A percentile compares a stretch with the other conserved stretches of the same genome.
These are phyloP conservation scores for Aurelia aurita complex sp. Pacific DNA, from an alignment of 30 jellyfish, hydroid and myxozoan species.

Conservation along the genomic window DNA sequence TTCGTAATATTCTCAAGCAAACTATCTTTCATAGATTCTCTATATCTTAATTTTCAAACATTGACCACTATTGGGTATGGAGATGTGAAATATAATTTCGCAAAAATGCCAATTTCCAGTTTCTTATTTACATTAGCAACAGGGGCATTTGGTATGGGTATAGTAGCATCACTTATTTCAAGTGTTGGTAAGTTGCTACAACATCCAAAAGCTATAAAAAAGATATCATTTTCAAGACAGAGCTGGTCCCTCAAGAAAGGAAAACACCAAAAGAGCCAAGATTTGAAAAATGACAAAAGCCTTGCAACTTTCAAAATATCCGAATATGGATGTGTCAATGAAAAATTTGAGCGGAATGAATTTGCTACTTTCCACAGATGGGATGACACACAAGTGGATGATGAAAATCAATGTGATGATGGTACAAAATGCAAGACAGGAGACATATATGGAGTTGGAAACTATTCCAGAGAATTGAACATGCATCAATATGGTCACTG, in stretches of 20 bases:
- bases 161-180: constrained; percentile 30
- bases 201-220: background rate
- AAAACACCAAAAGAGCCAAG: background rate
- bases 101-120: background rate
- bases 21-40: constrained; percentile 14
- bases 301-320: too few species aligned
- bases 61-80: constrained; percentile 60
- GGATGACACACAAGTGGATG: too few species aligned
- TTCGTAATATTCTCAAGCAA: background rate
- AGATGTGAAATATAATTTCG: background rate
- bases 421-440: background rate
- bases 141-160: constrained; percentile 33
- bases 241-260: constrained; percentile 15
- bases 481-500: too few species aligned
- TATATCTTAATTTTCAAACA: constrained; percentile 37
- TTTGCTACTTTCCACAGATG: too few species aligned
- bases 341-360: too few species aligned
- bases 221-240: constrained; percentile 1
- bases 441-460: too few species aligned
- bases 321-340: too few species aligned
- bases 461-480: too few species aligned
- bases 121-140: background rate
- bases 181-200: background rate
- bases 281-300: background rate
- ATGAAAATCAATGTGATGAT: too few species aligned